These are phyloP conservation scores for Venusia cambrica DNA, from an alignment of 2,888 invertebrate species.

Conservation along the genomic window DNA sequence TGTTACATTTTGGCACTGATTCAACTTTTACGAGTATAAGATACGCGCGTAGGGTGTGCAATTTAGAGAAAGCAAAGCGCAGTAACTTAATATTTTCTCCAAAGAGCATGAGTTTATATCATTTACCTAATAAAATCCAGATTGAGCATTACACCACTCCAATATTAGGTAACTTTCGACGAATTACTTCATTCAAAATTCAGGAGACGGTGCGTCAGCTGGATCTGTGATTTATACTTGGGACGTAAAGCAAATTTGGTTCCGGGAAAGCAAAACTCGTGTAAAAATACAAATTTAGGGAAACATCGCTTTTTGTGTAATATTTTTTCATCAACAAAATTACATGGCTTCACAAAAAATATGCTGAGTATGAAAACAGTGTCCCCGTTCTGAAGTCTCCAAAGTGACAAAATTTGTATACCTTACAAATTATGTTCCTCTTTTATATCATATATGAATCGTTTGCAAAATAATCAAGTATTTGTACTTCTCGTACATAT, in stretches of 20 bases:
- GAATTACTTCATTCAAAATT: slow-evolving; percentile 60
- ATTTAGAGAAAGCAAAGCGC: slow-evolving; percentile 10
- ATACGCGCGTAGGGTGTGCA: slow-evolving; percentile 13
- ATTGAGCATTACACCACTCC: slow-evolving; percentile 27
- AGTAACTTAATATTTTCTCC: no score
- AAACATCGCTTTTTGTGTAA: slow-evolving; percentile 16
- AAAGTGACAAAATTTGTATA: no score
- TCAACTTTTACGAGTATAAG: slow-evolving; percentile 44
- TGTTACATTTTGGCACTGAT: slow-evolving; percentile 42
- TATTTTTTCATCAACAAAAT: slow-evolving; percentile 23
- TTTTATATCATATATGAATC: no score
- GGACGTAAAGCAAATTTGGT: slow-evolving; percentile 48
- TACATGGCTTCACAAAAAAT: slow-evolving; percentile 13
- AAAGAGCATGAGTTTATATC: not conserved
- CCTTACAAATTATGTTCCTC: no score
- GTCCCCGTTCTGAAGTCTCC: no score
- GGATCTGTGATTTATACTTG: slow-evolving; percentile 62
- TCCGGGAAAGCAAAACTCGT: slow-evolving; percentile 27
- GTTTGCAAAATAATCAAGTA: no score
- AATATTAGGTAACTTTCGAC: slow-evolving; percentile 42
- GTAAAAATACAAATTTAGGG: slow-evolving; percentile 25
- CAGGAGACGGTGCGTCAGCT: slow-evolving; percentile 61
- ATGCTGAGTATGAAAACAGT: slow-evolving; percentile 12
- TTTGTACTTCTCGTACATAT: no score
- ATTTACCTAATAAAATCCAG: slow-evolving; percentile 6